Base-by-base conservation (phyloP, 2,888 invertebrate species). In the Anaspis maculata region DNA sequence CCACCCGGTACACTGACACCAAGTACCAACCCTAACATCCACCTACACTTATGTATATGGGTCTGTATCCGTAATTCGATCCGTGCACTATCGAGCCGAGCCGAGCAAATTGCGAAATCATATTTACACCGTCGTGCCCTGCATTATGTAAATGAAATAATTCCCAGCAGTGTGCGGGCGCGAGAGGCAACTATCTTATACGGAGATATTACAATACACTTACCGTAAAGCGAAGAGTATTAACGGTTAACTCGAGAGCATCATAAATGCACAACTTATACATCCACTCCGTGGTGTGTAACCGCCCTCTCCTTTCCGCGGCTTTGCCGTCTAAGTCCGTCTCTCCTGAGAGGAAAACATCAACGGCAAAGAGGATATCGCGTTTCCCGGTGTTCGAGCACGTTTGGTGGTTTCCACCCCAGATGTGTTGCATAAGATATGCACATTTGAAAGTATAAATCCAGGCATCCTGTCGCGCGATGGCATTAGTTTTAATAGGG, bases 391-490 rank as follows among this genome's bases (percentile, higher is more conserved):
- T 44, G 47, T 46, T 41, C 35, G 42, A 43, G 47, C 54, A 54
- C 54, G 54, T 53, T 52, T 48, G 46, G 49, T 33, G 53, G 48
- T 49, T 53, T 53, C 45, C 42, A 40, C 44, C 37, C 45, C 49
- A 49, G 49, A 42, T 52, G 51, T 38, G 45, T 41, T 49, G 53
- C 52, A 56, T 54, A 54, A 52, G 53, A 54, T 52, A 54, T 52
- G 50, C 52, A 52, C 53, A 55, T 56, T 54, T 55, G 53, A 51
- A 56, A 54, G 56, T 56, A 54, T 56, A 56, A 55, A 54, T 49
- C 53, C 51, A 44, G 37, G 46, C 5, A 9, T 5, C 19, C 9
- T 19, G 5, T 9, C 19, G 9, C 9, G 19, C 19, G 5, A 19
- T 19, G 19, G 19, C 9, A 19, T 19, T 19, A 19, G 19, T 19